A percentile compares a stretch with the other conserved stretches of the same genome.
These are phyloP conservation scores for Xestoiulus laeticollis DNA, from an alignment of 2,888 invertebrate species.

Conservation along the genomic window DNA sequence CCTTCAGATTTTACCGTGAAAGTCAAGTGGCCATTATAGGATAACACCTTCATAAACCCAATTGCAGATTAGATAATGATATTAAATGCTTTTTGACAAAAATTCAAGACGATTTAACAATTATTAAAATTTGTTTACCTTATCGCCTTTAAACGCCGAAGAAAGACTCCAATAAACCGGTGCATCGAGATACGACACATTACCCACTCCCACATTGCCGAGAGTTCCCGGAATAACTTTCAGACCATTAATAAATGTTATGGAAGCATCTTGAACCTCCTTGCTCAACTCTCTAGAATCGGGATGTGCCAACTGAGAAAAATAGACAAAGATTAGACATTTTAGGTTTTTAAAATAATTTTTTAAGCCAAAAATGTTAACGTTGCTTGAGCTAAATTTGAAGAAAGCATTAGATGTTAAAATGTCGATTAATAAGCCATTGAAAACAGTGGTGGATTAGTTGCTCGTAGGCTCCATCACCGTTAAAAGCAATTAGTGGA, in stretches of 20 bases:
- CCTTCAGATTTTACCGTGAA: slow-evolving; percentile 77
- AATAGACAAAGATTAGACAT: slow-evolving; percentile 46
- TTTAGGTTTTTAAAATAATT: slow-evolving; percentile 38
- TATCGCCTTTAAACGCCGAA: slow-evolving; percentile 82
- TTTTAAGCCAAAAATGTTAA: neutral
- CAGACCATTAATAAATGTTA: slow-evolving; percentile 71
- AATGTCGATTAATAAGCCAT: slow-evolving; percentile 32
- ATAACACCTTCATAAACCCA: slow-evolving; percentile 71
- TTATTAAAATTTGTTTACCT: slow-evolving; percentile 64
- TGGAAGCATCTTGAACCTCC: slow-evolving; percentile 64
- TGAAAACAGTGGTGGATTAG: slow-evolving; percentile 15
- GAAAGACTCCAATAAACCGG: slow-evolving; percentile 88
- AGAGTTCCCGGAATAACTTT: slow-evolving; percentile 72
- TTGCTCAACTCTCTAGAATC: slow-evolving; percentile 61
- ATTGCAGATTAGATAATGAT: neutral
- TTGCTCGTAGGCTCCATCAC: neutral
- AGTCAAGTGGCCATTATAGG: slow-evolving; percentile 88
- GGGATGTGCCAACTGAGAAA: slow-evolving; percentile 63
- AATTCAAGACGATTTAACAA: neutral
- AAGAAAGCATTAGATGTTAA: slow-evolving; percentile 2
- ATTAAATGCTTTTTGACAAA: neutral
- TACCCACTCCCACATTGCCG: slow-evolving; percentile 69
- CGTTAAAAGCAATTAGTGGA: slow-evolving; percentile 10
- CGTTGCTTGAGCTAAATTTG: neutral
- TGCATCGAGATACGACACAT: slow-evolving; percentile 69